phyloP scores from a whole-genome alignment of 2,797 vertebrate genomes.

The Xiphophorus birchmanni region DNA sequence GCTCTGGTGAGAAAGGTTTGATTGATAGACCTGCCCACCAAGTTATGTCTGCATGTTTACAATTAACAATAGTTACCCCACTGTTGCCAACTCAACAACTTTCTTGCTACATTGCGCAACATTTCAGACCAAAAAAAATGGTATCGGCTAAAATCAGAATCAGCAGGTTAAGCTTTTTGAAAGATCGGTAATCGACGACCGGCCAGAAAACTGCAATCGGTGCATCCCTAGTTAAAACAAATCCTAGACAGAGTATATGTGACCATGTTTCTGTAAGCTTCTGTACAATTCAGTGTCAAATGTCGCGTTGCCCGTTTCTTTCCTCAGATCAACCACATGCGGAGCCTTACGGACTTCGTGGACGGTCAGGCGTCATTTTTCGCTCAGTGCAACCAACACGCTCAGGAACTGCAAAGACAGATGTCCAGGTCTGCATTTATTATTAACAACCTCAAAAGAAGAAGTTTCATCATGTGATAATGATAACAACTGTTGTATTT shows the following conservation, averaged over 20 bases:
- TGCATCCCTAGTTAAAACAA: not conserved
- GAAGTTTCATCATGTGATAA: not conserved
- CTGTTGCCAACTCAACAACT: too few species aligned
- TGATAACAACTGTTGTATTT: not conserved
- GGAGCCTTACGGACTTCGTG: slow-evolving; percentile 92
- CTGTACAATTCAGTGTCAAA: not conserved
- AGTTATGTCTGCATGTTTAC: too few species aligned
- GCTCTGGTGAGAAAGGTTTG: too few species aligned
- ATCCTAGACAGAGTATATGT: not conserved
- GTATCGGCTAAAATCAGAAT: too few species aligned
- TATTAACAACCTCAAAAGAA: not conserved
- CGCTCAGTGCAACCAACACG: slow-evolving; percentile 92
- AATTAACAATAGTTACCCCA: too few species aligned
- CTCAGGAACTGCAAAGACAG: slow-evolving; percentile 92
- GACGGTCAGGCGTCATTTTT: slow-evolving; percentile 94
- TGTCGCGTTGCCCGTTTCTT: not conserved
- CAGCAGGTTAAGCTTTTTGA: too few species aligned
- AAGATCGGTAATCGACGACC: too few species aligned
- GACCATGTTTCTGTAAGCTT: not conserved
- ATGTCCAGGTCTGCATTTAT: slow-evolving; percentile 87
- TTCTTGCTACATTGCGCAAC: too few species aligned
- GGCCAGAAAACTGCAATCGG: too few species aligned
- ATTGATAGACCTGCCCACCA: too few species aligned
- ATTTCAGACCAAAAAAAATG: too few species aligned
- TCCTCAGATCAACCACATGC: slow-evolving; percentile 90